These are phyloP conservation scores for Caenorhabditis tropicalis DNA, from an alignment of 1,140 invertebrate species.

Conservation along the genomic window DNA sequence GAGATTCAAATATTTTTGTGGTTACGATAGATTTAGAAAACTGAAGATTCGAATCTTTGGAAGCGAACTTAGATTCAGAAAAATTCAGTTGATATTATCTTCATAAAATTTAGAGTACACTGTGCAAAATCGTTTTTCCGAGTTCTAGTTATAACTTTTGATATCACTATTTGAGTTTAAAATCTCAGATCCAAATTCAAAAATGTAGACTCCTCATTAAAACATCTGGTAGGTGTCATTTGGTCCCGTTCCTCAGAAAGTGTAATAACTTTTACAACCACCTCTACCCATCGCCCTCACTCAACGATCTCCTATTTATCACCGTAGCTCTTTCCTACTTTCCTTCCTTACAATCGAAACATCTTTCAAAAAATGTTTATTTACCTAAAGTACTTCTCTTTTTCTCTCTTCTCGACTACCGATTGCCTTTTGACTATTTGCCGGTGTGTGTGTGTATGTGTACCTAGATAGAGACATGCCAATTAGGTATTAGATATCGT, in stretches of 20 bases:
- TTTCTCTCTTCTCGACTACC: neutral
- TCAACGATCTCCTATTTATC: conserved; percentile 36
- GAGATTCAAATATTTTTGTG: neutral
- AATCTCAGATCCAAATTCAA: too few relatives aligned
- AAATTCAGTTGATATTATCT: too few relatives aligned
- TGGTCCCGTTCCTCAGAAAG: neutral
- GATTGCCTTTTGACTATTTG: neutral
- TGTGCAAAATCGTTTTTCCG: too few relatives aligned
- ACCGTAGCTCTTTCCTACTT: neutral
- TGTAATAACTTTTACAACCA: conserved; percentile 39
- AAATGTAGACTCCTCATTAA: neutral
- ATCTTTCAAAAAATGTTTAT: neutral
- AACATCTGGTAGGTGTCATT: conserved; percentile 37
- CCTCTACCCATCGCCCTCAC: too few relatives aligned
- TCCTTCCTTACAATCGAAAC: neutral
- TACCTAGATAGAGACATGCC: neutral
- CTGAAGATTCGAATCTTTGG: too few relatives aligned
- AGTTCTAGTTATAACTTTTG: too few relatives aligned
- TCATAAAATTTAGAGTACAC: too few relatives aligned
- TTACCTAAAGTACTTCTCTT: neutral
- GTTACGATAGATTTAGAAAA: neutral
- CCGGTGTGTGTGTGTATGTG: neutral
- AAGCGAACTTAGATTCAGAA: too few relatives aligned
- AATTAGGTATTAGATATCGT: conserved; percentile 40
- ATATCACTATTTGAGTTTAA: too few relatives aligned